A percentile compares a stretch with the other conserved stretches of the same genome.
These are phyloP conservation scores for Muricea muricata DNA, from an alignment of 92 coral and sea anemone species.

Conservation along the genomic window DNA sequence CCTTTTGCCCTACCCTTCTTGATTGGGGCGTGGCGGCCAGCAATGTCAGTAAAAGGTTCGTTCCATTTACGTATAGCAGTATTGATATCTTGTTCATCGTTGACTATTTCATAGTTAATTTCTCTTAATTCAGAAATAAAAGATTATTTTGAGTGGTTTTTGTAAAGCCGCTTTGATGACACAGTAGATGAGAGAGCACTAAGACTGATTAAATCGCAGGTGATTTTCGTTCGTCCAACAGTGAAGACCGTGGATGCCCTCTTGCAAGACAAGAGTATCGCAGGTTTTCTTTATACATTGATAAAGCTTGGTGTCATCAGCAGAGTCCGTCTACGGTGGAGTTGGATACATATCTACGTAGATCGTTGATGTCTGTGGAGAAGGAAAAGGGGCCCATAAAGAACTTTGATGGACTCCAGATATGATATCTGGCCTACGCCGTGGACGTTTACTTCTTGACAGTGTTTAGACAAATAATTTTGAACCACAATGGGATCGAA, in stretches of 20 bases:
- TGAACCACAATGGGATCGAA: constrained; percentile 38
- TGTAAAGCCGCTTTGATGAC: too few relatives aligned
- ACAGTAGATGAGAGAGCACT: too few relatives aligned
- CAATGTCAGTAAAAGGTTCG: too few relatives aligned
- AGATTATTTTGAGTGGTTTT: too few relatives aligned
- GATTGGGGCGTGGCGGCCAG: too few relatives aligned
- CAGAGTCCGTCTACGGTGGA: neutral
- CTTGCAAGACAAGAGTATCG: neutral
- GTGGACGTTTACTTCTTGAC: neutral
- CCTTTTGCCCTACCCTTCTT: too few relatives aligned
- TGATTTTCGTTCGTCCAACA: neutral
- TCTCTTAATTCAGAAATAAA: too few relatives aligned
- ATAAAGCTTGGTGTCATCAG: neutral
- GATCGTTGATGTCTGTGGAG: neutral
- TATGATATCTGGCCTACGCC: neutral
- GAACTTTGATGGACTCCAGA: neutral
- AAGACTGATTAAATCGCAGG: neutral
- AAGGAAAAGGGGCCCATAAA: too few relatives aligned
- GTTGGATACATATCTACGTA: neutral
- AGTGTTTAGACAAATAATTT: constrained; percentile 43
- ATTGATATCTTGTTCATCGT: too few relatives aligned
- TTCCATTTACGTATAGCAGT: too few relatives aligned
- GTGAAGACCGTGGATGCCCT: neutral
- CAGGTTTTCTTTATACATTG: neutral
- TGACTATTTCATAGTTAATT: too few relatives aligned